Base-by-base conservation (phyloP, 2,113 vertebrate species). In the Megaleporinus macrocephalus region DNA sequence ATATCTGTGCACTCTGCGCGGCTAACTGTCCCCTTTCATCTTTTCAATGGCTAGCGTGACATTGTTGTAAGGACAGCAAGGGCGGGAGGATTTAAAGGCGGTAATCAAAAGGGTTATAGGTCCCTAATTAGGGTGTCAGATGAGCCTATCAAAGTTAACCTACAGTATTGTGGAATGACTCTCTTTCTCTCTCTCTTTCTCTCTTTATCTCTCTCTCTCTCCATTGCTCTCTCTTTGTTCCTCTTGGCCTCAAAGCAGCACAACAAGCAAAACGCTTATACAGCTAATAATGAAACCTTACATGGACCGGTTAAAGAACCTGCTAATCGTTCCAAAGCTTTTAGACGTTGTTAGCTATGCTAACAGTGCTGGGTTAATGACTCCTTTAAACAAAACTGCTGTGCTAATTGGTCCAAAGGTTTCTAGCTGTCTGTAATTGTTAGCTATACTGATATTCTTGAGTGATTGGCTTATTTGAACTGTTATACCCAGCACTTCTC, bases 121-220 rank as follows among this genome's bases (percentile, higher is more conserved):
- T 72, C 84, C 15, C 85, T 91, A 93, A 93, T 92, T 91, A 94
- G 89, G 91, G 90, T 89, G 88, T 90, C 89, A 90, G 76, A 90
- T 76, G 81, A 89, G 86, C 75, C 87, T 84, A 84, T 89, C 80
- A 86, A 76, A 81, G 79, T 82, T 77, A 90, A 89, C 85, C 82
- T 85, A 29, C 29, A 3, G 55, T 27, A 47, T 27, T 7, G 3
- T 79, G 65, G 55, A 78, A 73, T 66, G 76, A 72, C 66, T 47
- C 66, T 57, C 15, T 41, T 57, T 26, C 16, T 18, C 33, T 63
- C 41, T 29, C 26, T 47, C 12, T 15, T 22, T 1, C 16, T 73
- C 65, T 72, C 2, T 6, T 30, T 36, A n/a, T 47, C 66, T 57
- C 15, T 41, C 49, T 26, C 16, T 18, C 33, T 63, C 41, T 29